Evolutionary conservation across 1,140 invertebrate species (phyloP), one percentile per base, ranked within the genome.

Genomic region (Popillia japonica): DNA sequence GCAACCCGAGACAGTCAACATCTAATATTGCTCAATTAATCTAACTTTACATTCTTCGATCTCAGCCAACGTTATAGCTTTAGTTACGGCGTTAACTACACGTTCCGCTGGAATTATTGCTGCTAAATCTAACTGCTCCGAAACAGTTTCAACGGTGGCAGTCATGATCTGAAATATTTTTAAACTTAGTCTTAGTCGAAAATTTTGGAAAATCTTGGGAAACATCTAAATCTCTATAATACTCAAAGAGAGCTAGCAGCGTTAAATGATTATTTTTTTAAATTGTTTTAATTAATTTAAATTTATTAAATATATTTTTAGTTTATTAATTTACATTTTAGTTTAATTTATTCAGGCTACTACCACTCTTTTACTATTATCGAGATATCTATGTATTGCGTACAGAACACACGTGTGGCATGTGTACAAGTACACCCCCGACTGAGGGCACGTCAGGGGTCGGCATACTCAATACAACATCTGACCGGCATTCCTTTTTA

Each of bases 131-230:
- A 97, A 88, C 86, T 96, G 93, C 87, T 96, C 95, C 75, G 95
- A 94, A 79, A 97, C 96, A 79, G 96, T 96, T 89, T 97, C 95
- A 82, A 97, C 95, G 72, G 95, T 97, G 4, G 96, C 96, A 82
- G 95, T 96, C 93, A 96, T 95, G 83, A 97, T 96, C 94, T 96
- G 90, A 84, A 85, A 76, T 17, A 40, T 17, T 76, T 48, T 8
- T 48, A 76, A n/a, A n/a, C n/a, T n/a, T n/a, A n/a, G n/a, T n/a
- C n/a, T n/a, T 44, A 9, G 14, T 34, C 61, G 23, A 27, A 48
- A 9, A 55, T 76, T 14, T 44, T 76, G 40, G n/a, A 76, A 27
- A 77, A 34, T 64, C 20, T 42, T 77, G 10, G 48, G 34, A 34
- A 55, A 75, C 44, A 23, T 75, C 44, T 75, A 48, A 20, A 48